Evolutionary conservation across 2,888 invertebrate species (phyloP).

Genomic region (Tetragonisca angustula): DNA sequence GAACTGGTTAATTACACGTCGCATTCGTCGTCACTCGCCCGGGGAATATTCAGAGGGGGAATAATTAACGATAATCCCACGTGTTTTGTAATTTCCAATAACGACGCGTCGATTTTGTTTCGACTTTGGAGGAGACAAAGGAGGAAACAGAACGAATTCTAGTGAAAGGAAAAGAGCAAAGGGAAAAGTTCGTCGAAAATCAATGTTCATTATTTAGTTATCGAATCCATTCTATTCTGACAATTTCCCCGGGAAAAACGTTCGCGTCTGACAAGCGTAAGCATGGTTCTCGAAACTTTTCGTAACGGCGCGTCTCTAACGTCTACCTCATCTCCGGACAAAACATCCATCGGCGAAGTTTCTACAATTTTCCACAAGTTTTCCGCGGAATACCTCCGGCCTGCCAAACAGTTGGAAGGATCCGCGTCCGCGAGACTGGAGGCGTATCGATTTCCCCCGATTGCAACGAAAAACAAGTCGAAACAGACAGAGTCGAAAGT

Average conservation of each 20-base stretch:
- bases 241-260: no score
- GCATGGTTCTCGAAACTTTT: background rate
- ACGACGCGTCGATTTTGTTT: no score
- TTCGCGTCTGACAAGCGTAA: background rate
- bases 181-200: background rate
- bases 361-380: background rate
- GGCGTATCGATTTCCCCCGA: conserved; percentile 31
- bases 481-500: conserved; percentile 25
- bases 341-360: background rate
- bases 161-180: no score
- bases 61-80: background rate
- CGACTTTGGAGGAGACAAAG: no score
- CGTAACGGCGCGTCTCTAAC: background rate
- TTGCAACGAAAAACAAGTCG: conserved; percentile 32
- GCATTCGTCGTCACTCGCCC: background rate
- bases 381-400: background rate
- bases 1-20: background rate
- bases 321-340: background rate
- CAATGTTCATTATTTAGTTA: background rate
- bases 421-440: background rate
- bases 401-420: conserved; percentile 7
- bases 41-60: no score
- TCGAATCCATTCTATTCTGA: no score
- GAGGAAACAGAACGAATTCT: no score
- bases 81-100: background rate